Evolutionary conservation across 2,797 vertebrate species (phyloP).

Genomic region (Acridotheres tristis): DNA sequence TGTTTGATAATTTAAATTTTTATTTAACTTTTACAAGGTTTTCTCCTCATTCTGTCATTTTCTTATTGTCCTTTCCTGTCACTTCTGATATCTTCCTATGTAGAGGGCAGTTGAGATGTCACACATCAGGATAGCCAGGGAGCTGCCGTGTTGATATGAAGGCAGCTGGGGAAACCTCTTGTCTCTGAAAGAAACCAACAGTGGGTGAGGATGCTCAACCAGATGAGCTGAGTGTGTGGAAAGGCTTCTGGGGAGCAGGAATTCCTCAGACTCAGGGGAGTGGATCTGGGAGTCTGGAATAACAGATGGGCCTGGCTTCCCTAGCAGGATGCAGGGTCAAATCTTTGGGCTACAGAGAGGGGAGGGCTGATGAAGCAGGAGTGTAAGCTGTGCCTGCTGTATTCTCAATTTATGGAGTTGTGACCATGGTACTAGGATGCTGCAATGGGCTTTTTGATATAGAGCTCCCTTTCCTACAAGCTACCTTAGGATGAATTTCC

Average conservation of each 20-base stretch:
- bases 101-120: neutral
- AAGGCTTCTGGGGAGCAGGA: neutral
- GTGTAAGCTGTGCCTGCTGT: neutral
- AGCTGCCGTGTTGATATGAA: neutral
- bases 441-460: neutral
- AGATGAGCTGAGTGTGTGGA: neutral
- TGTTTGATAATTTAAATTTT: neutral
- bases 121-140: neutral
- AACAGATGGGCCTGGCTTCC: neutral
- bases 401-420: accelerated
- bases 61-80: neutral
- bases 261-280: neutral
- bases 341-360: neutral
- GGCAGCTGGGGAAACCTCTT: neutral
- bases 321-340: neutral
- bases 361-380: neutral
- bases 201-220: neutral
- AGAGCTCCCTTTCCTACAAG: neutral
- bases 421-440: neutral
- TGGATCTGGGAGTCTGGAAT: neutral
- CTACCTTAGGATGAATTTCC: neutral
- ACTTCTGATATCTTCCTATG: neutral
- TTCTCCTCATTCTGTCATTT: neutral
- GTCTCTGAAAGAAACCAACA: accelerated
- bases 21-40: neutral